These are phyloP conservation scores for Cynopterus sphinx DNA, from an alignment of 2,797 vertebrate genomes.

Conservation along the genomic window DNA sequence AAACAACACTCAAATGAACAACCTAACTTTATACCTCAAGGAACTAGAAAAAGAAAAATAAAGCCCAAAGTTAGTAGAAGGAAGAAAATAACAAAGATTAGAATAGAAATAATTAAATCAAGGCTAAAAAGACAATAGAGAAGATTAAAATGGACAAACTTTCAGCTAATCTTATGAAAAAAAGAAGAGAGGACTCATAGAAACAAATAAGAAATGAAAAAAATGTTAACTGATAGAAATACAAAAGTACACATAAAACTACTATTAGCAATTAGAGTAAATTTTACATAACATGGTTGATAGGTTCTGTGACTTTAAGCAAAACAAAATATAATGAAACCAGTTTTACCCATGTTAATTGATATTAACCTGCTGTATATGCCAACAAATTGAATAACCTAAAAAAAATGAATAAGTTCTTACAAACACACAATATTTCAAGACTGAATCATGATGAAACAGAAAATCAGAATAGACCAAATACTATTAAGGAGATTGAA, in stretches of 20 bases:
- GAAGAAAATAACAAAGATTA: background rate
- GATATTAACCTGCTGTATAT: background rate
- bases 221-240: background rate
- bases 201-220: background rate
- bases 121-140: background rate
- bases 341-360: background rate
- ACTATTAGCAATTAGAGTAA: background rate
- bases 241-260: background rate
- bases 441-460: background rate
- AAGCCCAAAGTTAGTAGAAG: background rate
- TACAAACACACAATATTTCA: background rate
- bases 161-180: background rate
- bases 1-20: background rate
- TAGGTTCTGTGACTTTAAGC: background rate
- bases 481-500: background rate
- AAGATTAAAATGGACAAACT: background rate
- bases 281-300: background rate
- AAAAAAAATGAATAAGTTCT: background rate
- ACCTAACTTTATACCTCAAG: background rate
- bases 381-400: background rate
- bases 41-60: background rate
- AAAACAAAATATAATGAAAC: background rate
- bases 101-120: background rate
- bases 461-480: background rate
- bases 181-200: background rate